Evolutionary conservation across 2,888 invertebrate genomes (phyloP), one percentile per base, ranked within the genome.

Genomic region (Melanostoma scalare): DNA sequence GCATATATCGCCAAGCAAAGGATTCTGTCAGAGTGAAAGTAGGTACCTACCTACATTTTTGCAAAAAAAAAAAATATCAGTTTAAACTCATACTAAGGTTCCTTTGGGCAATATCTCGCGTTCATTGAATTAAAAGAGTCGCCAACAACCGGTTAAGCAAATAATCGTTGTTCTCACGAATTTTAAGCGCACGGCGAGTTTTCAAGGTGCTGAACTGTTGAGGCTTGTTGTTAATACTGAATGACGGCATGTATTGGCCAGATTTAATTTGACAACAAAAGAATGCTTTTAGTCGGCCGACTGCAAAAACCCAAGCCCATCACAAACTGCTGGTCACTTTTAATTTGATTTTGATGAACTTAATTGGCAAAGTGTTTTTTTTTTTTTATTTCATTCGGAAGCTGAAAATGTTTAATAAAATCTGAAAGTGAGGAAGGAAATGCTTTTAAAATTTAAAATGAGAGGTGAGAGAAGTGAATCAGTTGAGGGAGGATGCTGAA

Each of bases 61-160:
- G 42, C 5, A 58, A 42, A 42, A 33, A 6, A 2, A 6, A 9
- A 3, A 31, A 60, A 44, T 60, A 44, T 44, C 60, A n/a, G n/a
- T 60, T 60, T 60, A 42, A 60, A 8, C 6, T 35, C 46, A 46
- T 35, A 10, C 8, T 35, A 35, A 46, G 10, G 3, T 6, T n/a
- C 30, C 8, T 61, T 46, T 46, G 30, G 35, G 33, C 33, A 58
- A 40, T 40, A 9, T 46, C 53, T 61, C 46, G n/a, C 69, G 50
- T 63, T 77, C 48, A 77, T 77, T 69, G 69, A 69, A 76, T 56
- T 71, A 63, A 77, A 71, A 63, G 46, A 56, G 56, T 58, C 40
- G 10, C 50, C 50, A 63, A 56, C 53, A 77, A 77, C 55, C 63
- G 69, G 4, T 71, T 56, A 77, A 63, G 76, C 63, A 71, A 71